Conservation (phyloP, 2,888 invertebrate genomes). For the Rhingia rostrata region DNA sequence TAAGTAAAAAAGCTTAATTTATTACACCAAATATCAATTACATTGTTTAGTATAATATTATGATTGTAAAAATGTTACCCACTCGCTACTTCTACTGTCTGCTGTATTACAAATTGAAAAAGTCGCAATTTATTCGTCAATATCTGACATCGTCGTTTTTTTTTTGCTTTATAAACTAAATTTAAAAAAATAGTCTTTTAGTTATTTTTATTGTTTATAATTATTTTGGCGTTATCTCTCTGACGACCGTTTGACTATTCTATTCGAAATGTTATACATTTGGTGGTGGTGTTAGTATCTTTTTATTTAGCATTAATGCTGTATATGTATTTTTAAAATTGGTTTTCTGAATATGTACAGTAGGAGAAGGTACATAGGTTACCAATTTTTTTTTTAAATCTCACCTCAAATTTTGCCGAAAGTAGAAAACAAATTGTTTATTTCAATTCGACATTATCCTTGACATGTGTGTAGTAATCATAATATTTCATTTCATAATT, state of each 20-base stretch:
- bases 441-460: constrained; percentile 15
- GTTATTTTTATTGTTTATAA: constrained; percentile 39
- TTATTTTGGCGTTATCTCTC: constrained; percentile 49
- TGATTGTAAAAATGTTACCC: constrained; percentile 43
- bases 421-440: not conserved
- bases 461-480: constrained; percentile 6
- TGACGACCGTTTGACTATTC: constrained; percentile 13
- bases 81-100: constrained; percentile 33
- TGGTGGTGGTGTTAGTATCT: constrained; percentile 4
- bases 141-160: not conserved
- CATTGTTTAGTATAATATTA: constrained; percentile 67
- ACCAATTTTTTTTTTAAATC: constrained; percentile 33
- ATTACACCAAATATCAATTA: constrained; percentile 73
- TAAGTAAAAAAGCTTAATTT: constrained; percentile 72
- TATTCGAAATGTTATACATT: constrained; percentile 9
- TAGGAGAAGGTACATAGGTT: constrained; percentile 21
- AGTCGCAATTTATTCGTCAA: constrained; percentile 13
- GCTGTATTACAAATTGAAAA: not conserved
- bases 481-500: constrained; percentile 42
- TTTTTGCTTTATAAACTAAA: constrained; percentile 31
- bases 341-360: constrained; percentile 17
- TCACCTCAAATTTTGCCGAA: constrained; percentile 22
- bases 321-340: constrained; percentile 14
- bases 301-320: not conserved
- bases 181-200: constrained; percentile 46